phyloP scores from a whole-genome alignment of 2,888 invertebrate genomes.

The Busseola fusca region DNA sequence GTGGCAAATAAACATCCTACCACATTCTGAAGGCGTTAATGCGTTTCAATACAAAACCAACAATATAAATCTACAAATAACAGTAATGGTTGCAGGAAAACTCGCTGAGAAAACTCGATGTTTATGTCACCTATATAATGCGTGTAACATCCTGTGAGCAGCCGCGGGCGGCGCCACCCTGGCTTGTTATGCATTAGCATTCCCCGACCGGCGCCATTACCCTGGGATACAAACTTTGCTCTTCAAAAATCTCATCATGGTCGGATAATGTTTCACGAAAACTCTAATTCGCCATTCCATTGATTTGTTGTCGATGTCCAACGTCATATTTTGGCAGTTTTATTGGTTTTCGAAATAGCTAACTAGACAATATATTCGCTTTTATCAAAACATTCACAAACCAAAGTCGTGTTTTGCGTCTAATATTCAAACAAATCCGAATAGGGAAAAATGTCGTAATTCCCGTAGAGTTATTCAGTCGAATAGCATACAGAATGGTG shows the following conservation, averaged over 20 bases:
- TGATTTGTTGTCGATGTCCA: conserved; percentile 8
- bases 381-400: conserved; percentile 34
- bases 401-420: conserved; percentile 11
- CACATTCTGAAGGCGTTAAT: background rate
- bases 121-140: conserved; percentile 36
- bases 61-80: conserved; percentile 16
- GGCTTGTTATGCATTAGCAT: conserved; percentile 47
- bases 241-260: conserved; percentile 11
- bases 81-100: conserved; percentile 4
- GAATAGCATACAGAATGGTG: conserved; percentile 53
- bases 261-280: conserved; percentile 9
- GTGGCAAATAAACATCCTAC: background rate
- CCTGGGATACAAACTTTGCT: conserved; percentile 14
- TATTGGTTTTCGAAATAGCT: conserved; percentile 15
- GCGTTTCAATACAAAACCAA: conserved; percentile 4
- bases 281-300: conserved; percentile 9
- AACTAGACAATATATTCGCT: conserved; percentile 13
- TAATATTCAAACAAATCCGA: conserved; percentile 34
- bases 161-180: conserved; percentile 34
- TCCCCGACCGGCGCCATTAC: conserved; percentile 24
- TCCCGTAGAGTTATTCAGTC: conserved; percentile 46
- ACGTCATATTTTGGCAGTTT: conserved; percentile 9
- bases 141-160: conserved; percentile 24
- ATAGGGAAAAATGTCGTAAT: conserved; percentile 43
- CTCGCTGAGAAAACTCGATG: conserved; percentile 13